Base-by-base conservation (phyloP, 2,888 invertebrate species). In the Plagiodera versicolora region DNA sequence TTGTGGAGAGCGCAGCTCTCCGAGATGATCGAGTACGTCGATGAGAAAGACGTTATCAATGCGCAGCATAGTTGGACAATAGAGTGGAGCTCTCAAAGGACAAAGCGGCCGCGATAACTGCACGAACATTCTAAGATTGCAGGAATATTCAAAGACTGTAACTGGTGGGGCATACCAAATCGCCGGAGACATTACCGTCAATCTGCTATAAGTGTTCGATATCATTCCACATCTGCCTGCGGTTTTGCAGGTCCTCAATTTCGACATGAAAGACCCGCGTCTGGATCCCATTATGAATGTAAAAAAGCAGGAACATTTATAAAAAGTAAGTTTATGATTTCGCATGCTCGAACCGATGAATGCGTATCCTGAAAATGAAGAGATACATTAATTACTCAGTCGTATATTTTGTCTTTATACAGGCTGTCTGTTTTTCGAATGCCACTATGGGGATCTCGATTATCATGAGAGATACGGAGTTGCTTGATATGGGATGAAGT, bases 91-190 rank as follows among this genome's bases (percentile, higher is more conserved):
- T 71, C 72, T 77, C 74, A 76, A 75, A 74, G 76, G 75, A 77
- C 77, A 77, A 76, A 77, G 76, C 74, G 67, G 72, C 75, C 74
- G 76, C 78, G 77, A 78, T 78, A 77, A 78, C 78, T 70, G 70
- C 58, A 64, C 71, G 75, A 75, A 78, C 77, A 77, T 77, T 78
- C 77, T 77, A 77, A 78, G 76, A 74, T 76, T 75, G 75, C 75
- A 74, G 72, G 75, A 75, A 77, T 78, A 77, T 77, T 78, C 77
- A 77, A 77, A 78, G 76, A 74, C 76, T 75, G 75, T 75, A 74
- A 76, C 75, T 76, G 73, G 76, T 76, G 74, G 75, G 72, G 24
- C 24, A 6, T 24, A 6, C 24, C 24, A 24, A 70, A 64, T 69
- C 67, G 69, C 72, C 68, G 64, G 68, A 64, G 72, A 70, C 71